Percentiles rank a stretch among this genome's conserved stretches.
Evolutionary conservation across 2,888 invertebrate species (phyloP).

Genomic region (Nesidiocoris tenuis): DNA sequence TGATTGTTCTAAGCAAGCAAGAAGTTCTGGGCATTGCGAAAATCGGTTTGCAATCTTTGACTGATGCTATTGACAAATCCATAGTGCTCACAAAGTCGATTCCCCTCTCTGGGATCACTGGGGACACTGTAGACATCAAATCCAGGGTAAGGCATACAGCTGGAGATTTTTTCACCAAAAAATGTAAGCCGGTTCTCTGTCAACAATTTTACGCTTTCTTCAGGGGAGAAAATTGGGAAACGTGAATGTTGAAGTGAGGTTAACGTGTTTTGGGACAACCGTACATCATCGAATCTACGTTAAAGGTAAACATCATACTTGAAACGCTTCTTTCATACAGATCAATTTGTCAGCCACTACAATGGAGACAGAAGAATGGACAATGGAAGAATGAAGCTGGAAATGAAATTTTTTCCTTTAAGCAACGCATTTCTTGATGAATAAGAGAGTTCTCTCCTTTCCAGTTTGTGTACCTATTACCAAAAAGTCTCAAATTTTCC

Average conservation of each 20-base stretch:
- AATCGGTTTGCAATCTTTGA: neutral
- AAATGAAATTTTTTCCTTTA: too few relatives aligned
- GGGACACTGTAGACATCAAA: conserved; percentile 16
- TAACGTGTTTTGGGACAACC: conserved; percentile 24
- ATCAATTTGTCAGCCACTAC: too few relatives aligned
- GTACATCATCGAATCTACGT: conserved; percentile 14
- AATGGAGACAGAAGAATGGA: too few relatives aligned
- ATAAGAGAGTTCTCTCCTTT: too few relatives aligned
- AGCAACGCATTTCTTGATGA: too few relatives aligned
- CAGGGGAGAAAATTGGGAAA: conserved; percentile 19
- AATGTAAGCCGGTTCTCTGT: too few relatives aligned
- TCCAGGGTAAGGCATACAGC: neutral
- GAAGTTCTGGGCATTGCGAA: conserved; percentile 12
- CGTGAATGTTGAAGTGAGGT: conserved; percentile 3
- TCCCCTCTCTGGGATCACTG: conserved; percentile 11
- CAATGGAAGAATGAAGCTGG: too few relatives aligned
- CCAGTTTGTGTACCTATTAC: too few relatives aligned
- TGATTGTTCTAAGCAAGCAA: conserved; percentile 5
- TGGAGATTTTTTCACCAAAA: too few relatives aligned
- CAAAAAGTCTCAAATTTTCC: too few relatives aligned
- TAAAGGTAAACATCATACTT: conserved; percentile 22
- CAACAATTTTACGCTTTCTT: neutral
- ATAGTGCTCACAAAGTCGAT: conserved; percentile 21
- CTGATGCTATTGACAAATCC: conserved; percentile 23
- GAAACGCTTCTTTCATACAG: too few relatives aligned